These are phyloP conservation scores for Micrastur ruficollis DNA, from an alignment of 2,797 vertebrate genomes.

Conservation along the genomic window DNA sequence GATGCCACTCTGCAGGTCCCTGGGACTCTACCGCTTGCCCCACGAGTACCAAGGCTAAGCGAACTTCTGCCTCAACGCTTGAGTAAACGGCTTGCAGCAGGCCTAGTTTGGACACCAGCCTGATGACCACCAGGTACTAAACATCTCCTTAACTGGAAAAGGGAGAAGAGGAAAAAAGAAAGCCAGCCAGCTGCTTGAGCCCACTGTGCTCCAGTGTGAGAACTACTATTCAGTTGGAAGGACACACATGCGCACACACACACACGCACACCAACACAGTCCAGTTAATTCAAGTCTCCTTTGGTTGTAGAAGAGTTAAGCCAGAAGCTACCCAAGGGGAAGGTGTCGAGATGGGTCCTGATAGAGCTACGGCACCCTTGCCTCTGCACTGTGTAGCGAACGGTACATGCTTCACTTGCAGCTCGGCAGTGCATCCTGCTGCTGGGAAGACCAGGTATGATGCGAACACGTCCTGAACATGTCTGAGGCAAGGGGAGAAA, in stretches of 20 bases:
- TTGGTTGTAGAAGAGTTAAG: conserved; percentile 46
- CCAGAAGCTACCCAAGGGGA: conserved; percentile 19
- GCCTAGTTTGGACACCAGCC: background rate
- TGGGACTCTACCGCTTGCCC: background rate
- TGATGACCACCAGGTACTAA: background rate
- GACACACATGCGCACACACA: background rate
- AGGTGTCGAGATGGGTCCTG: background rate
- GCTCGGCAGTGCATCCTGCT: background rate
- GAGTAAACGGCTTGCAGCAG: background rate
- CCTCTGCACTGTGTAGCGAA: background rate
- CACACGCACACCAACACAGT: background rate
- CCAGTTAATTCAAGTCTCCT: conserved; percentile 68
- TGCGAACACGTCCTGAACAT: background rate
- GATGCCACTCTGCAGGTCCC: background rate
- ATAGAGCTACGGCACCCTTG: background rate
- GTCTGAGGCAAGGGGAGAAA: background rate
- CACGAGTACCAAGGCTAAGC: background rate
- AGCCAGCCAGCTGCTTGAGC: conserved; percentile 47
- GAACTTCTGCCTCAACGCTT: background rate
- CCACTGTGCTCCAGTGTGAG: conserved; percentile 66
- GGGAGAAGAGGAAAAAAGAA: background rate
- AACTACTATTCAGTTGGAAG: conserved; percentile 55
- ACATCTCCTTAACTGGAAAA: background rate
- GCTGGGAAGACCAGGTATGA: background rate
- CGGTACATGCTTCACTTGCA: background rate